Base-by-base conservation (phyloP, 2,888 invertebrate genomes). In the Drosophila prolongata region DNA sequence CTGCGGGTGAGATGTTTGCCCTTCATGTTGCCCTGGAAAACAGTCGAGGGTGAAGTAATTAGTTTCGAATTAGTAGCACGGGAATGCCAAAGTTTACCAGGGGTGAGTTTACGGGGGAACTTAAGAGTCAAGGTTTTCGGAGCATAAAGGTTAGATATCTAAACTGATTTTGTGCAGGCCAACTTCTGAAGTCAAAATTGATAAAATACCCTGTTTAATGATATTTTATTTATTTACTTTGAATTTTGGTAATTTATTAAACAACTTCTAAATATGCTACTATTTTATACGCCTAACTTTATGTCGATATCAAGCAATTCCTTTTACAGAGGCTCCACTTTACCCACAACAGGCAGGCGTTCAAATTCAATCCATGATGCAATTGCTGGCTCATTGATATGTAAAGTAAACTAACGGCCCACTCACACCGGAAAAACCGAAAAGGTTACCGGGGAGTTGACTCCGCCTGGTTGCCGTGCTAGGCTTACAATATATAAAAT, bases 1-100 rank as follows among this genome's bases (percentile, higher is more conserved):
- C 97, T 97, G 88, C 98, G 95, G 67, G 97, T 96, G 84, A 98
- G 94, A 91, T 96, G 94, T 93, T 97, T 97, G 75, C 96, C 94
- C 93, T 97, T 97, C 92, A 95, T 94, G 89, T 94, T 94, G 74
- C 94, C 93, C 95, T 95, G 91, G 11, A 46, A 37, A 50, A 44
- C 3, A 46, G 64, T 64, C 42, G 49, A n/a, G 55, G 56, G 37
- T 54, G 54, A 58, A 64, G 84, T 84, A 80, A 89, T 85, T 87
- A 89, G 79, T 76, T 87, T 83, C 78, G 61, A 78, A 86, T 85
- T 86, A 88, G 84, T 62, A 62, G 19, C 59, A 46, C 76, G 65
- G 76, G 58, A 89, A 89, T 85, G 85, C 70, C 87, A 85, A 85
- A 85, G 87, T 82, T 89, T 76, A 89, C 75, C 66, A 57, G 3